These are phyloP conservation scores for Littorina saxatilis DNA, from an alignment of 1,140 invertebrate genomes.

Conservation along the genomic window DNA sequence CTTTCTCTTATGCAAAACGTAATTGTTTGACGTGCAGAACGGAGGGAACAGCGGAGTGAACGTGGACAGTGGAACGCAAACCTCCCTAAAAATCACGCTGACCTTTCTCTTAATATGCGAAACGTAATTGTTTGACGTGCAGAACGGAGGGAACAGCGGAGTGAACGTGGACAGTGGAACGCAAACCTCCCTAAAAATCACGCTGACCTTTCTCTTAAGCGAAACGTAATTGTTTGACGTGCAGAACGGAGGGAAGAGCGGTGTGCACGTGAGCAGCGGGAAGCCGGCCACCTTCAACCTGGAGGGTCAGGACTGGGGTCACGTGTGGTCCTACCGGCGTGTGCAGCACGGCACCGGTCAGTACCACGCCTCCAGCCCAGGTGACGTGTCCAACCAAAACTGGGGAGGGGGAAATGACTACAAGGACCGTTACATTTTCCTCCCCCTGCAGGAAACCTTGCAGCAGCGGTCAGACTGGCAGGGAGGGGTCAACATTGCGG, in stretches of 20 bases:
- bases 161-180: no score
- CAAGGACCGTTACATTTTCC: slow-evolving; percentile 17
- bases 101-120: no score
- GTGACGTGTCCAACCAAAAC: slow-evolving; percentile 45
- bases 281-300: background rate
- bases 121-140: no score
- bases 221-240: no score
- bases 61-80: background rate
- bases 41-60: background rate
- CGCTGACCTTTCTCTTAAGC: no score
- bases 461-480: slow-evolving; percentile 32
- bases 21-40: no score
- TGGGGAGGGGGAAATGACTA: slow-evolving; percentile 43
- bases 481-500: slow-evolving; percentile 35
- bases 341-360: background rate
- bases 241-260: background rate
- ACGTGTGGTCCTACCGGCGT: background rate
- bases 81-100: background rate
- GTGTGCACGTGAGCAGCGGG: background rate
- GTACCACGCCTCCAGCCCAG: background rate
- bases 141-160: no score
- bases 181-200: no score
- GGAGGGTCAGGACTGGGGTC: slow-evolving; percentile 1
- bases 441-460: slow-evolving; percentile 9
- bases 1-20: no score